phyloP scores from a whole-genome alignment of 2,113 vertebrate genomes.

The Perca fluviatilis region DNA sequence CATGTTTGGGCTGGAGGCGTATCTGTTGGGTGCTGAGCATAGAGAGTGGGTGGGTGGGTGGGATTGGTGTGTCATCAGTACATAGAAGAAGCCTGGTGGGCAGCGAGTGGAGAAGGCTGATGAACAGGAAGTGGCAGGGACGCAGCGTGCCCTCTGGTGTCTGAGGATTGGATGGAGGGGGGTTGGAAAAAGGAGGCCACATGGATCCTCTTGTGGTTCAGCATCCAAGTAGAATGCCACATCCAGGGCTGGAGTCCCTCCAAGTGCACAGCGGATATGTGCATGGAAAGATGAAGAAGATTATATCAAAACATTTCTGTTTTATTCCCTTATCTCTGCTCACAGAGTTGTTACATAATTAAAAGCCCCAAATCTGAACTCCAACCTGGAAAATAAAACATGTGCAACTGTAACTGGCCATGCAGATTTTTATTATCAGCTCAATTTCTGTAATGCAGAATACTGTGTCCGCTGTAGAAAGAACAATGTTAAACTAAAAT shows the following conservation, averaged over 20 bases:
- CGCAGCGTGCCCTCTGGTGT: slow-evolving; percentile 58
- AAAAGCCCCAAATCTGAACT: slow-evolving; percentile 5
- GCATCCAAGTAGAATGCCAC: slow-evolving; percentile 4
- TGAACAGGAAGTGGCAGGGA: slow-evolving; percentile 78
- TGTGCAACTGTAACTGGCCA: background rate
- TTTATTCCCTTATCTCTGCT: slow-evolving; percentile 37
- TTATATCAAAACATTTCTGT: slow-evolving; percentile 44
- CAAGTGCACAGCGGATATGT: slow-evolving; percentile 5
- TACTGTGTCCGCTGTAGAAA: background rate
- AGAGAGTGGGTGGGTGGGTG: slow-evolving; percentile 10
- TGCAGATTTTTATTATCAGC: slow-evolving; percentile 4
- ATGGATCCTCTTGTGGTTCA: slow-evolving; percentile 25
- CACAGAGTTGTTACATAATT: slow-evolving; percentile 32
- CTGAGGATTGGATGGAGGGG: slow-evolving; percentile 34
- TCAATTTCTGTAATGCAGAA: background rate
- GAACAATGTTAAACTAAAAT: slow-evolving; percentile 15
- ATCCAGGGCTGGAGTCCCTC: slow-evolving; percentile 19
- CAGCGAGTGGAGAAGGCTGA: slow-evolving; percentile 69
- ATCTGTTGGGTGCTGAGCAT: slow-evolving; percentile 26
- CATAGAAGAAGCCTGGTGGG: slow-evolving; percentile 53
- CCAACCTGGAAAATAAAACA: slow-evolving; percentile 17
- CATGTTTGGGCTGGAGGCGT: slow-evolving; percentile 34
- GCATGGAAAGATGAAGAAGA: slow-evolving; percentile 19
- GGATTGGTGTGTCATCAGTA: slow-evolving; percentile 46
- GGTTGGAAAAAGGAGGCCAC: slow-evolving; percentile 35